Evolutionary conservation across 2,113 vertebrate species (phyloP), one percentile per base, ranked within the genome.

Genomic region (Phocoena sinus): DNA sequence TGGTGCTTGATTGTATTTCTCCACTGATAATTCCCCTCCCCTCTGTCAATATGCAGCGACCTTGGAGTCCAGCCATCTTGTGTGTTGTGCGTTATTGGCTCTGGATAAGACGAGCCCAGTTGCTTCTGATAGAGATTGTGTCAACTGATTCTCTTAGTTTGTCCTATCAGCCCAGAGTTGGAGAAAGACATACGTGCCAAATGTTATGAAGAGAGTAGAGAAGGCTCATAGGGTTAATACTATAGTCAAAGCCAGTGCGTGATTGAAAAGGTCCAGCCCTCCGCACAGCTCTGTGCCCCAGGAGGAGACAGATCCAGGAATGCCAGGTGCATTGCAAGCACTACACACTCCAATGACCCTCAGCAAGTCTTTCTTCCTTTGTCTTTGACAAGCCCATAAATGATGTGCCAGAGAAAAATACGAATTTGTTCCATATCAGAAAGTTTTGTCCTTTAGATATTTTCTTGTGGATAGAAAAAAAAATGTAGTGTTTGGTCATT

Each of bases 131-230:
- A 98, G 81, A 94, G 93, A 96, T 83, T 96, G 86, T 95, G 96
- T 82, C 97, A 98, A 93, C 94, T 97, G 73, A 92, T 98, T 98
- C 97, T 92, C 91, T 68, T 67, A 95, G 44, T 97, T 98, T 98
- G 83, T 97, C 96, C 95, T 97, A 92, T 97, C 79, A 94, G 38
- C 56, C 87, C 50, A 8, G 26, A 33, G 41, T 44, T 82, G 15
- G 85, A 56, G 84, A 89, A n/a, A 93, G 74, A 97, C 36, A 89
- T 26, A 26, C 8, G 80, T 65, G 85, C 83, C 96, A 90, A 97
- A 36, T 85, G 89, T 25, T n/a, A 68, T 84, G 25, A 76, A 67
- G 91, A 70, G 67, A 96, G 53, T 79, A 82, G 95, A 95, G 67
- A 95, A 96, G 92, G 12, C 96, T 97, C 93, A 0, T 0, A 60